Evolutionary conservation across 2,888 invertebrate genomes (phyloP), one percentile per base, ranked within the genome.

Genomic region (Campoplex nolae): DNA sequence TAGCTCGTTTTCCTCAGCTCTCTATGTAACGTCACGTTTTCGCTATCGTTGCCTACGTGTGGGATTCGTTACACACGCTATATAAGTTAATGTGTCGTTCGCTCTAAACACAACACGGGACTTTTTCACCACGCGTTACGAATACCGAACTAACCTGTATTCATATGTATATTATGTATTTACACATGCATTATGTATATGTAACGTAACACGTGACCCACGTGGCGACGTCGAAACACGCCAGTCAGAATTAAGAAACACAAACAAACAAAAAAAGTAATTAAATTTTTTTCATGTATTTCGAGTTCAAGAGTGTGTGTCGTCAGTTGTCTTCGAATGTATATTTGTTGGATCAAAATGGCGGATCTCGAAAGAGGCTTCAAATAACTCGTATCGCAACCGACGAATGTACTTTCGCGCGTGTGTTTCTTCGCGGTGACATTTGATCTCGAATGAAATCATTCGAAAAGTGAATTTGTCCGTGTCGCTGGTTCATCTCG

Each of bases 1-100:
- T 28, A 45, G 79, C 73, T 71, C 73, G 45, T 67, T 75, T 45
- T 35, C 35, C 82, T 75, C 76, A 48, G 73, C 54, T 48, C 82
- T 62, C 78, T 76, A 76, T 75, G 80, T 83, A 87, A 84, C 82
- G 87, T 87, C 84, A 87, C 87, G 87, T 87, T 87, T 87, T 87
- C 84, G 75, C 84, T 87, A 84, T 87, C 87, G 86, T 81, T 65
- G 42, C 76, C 8, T 82, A 82, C 82, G 87, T 82, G 86, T 79
- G 74, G 74, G 79, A 54, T 81, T 74, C 58, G 68, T 81, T 65
- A 42, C 71, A 78, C 85, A 68, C 73, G 75, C 75, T 83, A 73
- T 73, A 81, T 51, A 45, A 73, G 80, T 81, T 48, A 32, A 68
- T 51, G 54, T 76, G 71, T 77, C 80, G 48, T 56, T 16, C 35